A percentile compares a stretch with the other conserved stretches of the same genome.
These are phyloP conservation scores for Alcis repandata DNA, from an alignment of 2,888 invertebrate species.

Conservation along the genomic window DNA sequence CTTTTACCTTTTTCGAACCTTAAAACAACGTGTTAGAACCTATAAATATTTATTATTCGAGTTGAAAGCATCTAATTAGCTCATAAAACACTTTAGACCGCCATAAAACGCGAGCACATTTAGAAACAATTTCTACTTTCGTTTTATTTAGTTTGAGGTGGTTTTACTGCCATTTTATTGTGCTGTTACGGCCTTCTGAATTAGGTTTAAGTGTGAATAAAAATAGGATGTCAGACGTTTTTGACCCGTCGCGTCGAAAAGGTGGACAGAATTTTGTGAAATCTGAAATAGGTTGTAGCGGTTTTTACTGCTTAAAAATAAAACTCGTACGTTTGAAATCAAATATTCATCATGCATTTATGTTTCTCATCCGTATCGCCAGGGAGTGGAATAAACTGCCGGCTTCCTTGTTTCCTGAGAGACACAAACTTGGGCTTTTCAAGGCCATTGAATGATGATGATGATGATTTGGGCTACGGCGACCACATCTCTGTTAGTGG, in stretches of 20 bases:
- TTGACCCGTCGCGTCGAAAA: slow-evolving; percentile 3
- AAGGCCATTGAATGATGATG: too few species aligned
- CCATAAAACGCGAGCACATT: slow-evolving; percentile 35
- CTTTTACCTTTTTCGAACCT: too few species aligned
- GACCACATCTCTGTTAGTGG: too few species aligned
- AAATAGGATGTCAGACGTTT: slow-evolving; percentile 24
- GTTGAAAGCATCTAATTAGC: slow-evolving; percentile 31
- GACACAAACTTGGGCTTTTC: too few species aligned
- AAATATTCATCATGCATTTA: background rate
- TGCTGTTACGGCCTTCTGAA: slow-evolving; percentile 43
- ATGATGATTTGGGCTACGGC: too few species aligned
- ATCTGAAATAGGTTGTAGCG: slow-evolving; percentile 4
- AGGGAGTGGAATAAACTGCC: too few species aligned
- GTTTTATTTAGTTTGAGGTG: slow-evolving; percentile 41
- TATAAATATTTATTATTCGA: slow-evolving; percentile 11
- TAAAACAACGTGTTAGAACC: background rate
- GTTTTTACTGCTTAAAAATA: background rate
- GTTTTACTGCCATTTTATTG: slow-evolving; percentile 48
- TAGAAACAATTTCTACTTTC: slow-evolving; percentile 40
- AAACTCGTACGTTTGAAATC: background rate
- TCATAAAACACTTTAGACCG: slow-evolving; percentile 36
- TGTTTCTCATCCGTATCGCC: too few species aligned
- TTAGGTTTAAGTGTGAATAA: slow-evolving; percentile 48
- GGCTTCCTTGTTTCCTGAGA: too few species aligned
- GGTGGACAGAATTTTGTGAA: slow-evolving; percentile 1